Evolutionary conservation across 2,797 vertebrate species (phyloP).

Genomic region (Myripristis jacobus): DNA sequence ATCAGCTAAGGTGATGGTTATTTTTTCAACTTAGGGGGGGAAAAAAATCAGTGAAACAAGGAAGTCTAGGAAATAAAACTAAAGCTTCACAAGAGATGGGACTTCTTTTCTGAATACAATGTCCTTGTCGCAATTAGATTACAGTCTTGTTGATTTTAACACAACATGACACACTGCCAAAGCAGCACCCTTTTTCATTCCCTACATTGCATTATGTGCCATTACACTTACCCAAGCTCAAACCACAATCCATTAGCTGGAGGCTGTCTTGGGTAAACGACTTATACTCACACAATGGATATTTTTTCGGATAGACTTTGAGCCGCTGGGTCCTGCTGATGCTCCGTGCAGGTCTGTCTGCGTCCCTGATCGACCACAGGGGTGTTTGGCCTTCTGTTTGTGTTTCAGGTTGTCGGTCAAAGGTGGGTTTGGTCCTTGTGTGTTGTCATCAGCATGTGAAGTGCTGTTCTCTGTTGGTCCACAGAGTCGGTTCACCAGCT

Average conservation of each 20-base stretch:
- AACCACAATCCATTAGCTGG: slow-evolving; percentile 24
- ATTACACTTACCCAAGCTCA: slow-evolving; percentile 10
- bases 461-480: slow-evolving; percentile 14
- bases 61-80: not conserved
- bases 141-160: slow-evolving; percentile 16
- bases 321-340: slow-evolving; percentile 28
- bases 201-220: slow-evolving; percentile 30
- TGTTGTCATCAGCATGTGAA: slow-evolving; percentile 27
- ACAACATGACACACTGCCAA: slow-evolving; percentile 6
- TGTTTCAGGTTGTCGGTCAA: slow-evolving; percentile 34
- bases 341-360: slow-evolving; percentile 25
- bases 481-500: slow-evolving; percentile 28
- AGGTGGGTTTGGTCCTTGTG: slow-evolving; percentile 31
- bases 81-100: not conserved
- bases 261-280: slow-evolving; percentile 5
- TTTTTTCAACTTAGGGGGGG: not conserved
- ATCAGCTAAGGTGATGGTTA: not conserved
- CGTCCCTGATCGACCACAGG: slow-evolving; percentile 14
- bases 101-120: not conserved
- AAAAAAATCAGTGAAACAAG: not conserved
- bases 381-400: slow-evolving; percentile 3
- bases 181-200: slow-evolving; percentile 9
- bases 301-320: slow-evolving; percentile 8
- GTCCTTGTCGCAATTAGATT: not conserved
- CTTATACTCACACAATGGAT: slow-evolving; percentile 42